These are phyloP conservation scores for Neoniphon sammara DNA, from an alignment of 2,797 vertebrate genomes.

Conservation along the genomic window DNA sequence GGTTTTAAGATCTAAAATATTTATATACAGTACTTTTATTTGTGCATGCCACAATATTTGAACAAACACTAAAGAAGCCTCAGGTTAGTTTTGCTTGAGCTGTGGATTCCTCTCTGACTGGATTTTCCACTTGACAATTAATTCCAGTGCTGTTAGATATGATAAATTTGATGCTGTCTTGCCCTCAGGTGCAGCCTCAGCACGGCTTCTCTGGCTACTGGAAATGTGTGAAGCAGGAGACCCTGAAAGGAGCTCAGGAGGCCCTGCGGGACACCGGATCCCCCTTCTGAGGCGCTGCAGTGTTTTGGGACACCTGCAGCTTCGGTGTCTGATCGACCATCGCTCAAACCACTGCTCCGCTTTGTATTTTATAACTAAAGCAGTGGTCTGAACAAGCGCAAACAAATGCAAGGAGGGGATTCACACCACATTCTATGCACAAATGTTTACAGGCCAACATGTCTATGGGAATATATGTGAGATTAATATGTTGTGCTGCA, in stretches of 20 bases:
- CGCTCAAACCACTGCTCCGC: constrained; percentile 2
- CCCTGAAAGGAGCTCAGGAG: constrained; percentile 92
- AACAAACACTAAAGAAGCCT: background rate
- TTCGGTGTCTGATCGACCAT: background rate
- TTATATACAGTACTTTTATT: no score
- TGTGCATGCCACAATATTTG: no score
- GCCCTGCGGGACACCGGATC: constrained; percentile 84
- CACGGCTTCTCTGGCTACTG: constrained; percentile 90
- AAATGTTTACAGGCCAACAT: constrained; percentile 50
- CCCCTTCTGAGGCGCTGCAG: constrained; percentile 79
- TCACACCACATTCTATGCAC: constrained; percentile 52
- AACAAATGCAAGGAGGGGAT: constrained; percentile 36
- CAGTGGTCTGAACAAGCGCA: constrained; percentile 15
- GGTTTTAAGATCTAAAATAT: no score
- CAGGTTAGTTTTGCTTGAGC: background rate
- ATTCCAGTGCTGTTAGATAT: background rate
- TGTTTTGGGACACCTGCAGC: background rate
- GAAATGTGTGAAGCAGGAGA: constrained; percentile 97
- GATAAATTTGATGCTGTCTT: background rate
- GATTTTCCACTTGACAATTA: background rate
- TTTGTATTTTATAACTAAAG: background rate
- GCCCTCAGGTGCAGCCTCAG: constrained; percentile 88
- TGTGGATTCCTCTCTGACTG: background rate
- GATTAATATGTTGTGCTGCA: background rate
- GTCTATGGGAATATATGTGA: background rate